phyloP scores from a whole-genome alignment of 2,888 invertebrate genomes.

The Tipula unca region DNA sequence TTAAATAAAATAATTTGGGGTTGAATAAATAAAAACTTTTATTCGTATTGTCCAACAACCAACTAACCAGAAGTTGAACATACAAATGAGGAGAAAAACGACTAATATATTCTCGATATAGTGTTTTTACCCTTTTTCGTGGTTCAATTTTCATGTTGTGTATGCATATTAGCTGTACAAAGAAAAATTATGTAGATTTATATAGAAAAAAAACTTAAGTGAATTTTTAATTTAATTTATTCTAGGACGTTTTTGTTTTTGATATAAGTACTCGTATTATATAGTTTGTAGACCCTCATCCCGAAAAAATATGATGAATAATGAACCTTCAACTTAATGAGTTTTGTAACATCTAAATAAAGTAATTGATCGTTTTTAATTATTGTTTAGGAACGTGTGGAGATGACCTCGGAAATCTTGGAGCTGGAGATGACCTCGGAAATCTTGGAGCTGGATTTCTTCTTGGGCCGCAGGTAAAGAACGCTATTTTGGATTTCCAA shows the following conservation, averaged over 20 bases:
- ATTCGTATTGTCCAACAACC: not conserved
- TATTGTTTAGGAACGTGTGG: no score
- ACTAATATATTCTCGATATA: not conserved
- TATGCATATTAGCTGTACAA: not conserved
- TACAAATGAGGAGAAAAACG: not conserved
- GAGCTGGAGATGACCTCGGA: no score
- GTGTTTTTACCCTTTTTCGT: not conserved
- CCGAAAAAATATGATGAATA: not conserved
- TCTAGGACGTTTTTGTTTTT: not conserved
- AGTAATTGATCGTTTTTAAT: no score
- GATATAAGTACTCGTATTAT: not conserved
- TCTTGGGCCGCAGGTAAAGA: no score
- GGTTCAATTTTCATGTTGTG: not conserved
- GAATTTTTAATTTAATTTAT: not conserved
- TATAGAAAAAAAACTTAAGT: not conserved
- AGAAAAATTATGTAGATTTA: not conserved
- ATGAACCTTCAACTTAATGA: no score
- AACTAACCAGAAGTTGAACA: not conserved
- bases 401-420: no score
- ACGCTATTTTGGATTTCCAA: no score
- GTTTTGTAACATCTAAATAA: no score
- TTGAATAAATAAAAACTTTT: not conserved
- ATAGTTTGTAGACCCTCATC: not conserved
- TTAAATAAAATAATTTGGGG: conserved; percentile 15
- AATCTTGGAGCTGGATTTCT: no score